Base-by-base conservation (phyloP, 2,797 vertebrate species). In the Lepus oiostolus region DNA sequence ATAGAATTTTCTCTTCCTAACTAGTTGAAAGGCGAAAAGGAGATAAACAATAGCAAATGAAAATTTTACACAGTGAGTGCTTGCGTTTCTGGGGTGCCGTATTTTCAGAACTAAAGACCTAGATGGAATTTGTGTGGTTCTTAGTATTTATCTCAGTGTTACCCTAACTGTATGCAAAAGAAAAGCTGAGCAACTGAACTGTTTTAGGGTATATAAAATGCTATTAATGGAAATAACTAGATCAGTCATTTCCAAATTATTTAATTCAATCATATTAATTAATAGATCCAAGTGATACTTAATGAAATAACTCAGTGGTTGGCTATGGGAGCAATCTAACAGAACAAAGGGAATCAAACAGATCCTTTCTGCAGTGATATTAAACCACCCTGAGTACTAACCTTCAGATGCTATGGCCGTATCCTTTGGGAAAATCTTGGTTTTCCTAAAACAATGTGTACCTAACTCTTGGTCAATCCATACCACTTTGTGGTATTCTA, bases 1-100 rank as follows among this genome's bases (percentile, higher is more conserved):
- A 96, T 88, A 85, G 76, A 58, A 94, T 96, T 97, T 97, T 35
- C 42, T 76, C 68, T 85, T 96, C 85, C 74, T 70, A 81, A 58
- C 6, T 95, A 92, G 50, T 88, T 96, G 68, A 97, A 97, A 72
- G 95, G 77, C 74, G 92, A 90, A 93, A 94, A 92, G 35, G 22
- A 95, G 47, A 96, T 60, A 90, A 94, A 38, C 50, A 21, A 96
- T 54, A 21, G 88, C 74, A 52, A 84, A 67, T 80, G 26, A 67
- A 21, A 95, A 62, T 85, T 95, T 85, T 85, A 91, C 88, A 52
- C 4, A 80, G 8, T 60, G 30, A 79, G 71, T 70, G 24, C 3
- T 84, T 97, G 0, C 70, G 28, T 94, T 95, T 93, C 2, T 77
- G 30, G 17, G 7, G 9, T 81, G 28, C 4, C 88, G 5, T 22